A percentile compares a stretch with the other conserved stretches of the same genome.
Conservation (phyloP, 2,113 vertebrate species). For the Tinamus guttatus region DNA sequence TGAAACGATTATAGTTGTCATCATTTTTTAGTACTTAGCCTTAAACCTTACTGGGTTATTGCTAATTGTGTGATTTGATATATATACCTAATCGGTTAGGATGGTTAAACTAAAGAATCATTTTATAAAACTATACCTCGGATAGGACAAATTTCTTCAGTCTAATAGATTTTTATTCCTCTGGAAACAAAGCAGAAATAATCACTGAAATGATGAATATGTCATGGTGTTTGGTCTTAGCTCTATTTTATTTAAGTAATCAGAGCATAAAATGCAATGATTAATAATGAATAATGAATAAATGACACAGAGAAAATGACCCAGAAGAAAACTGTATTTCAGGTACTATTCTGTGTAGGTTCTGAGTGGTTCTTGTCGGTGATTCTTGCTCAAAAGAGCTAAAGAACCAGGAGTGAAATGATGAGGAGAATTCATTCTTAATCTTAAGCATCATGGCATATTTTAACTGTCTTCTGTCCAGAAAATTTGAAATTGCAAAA, state of each 20-base stretch:
- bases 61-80: background rate
- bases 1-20: slow-evolving; percentile 5
- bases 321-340: background rate
- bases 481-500: background rate
- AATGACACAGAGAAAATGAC: background rate
- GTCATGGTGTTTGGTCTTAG: background rate
- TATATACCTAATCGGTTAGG: background rate
- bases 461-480: background rate
- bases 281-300: slow-evolving; percentile 29
- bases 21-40: background rate
- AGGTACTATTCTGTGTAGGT: background rate
- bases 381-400: background rate
- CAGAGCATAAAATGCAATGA: background rate
- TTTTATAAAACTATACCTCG: background rate
- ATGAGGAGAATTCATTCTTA: background rate
- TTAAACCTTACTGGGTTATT: slow-evolving; percentile 8
- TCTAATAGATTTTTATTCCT: background rate
- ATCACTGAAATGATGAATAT: background rate
- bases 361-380: background rate
- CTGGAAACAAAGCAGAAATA: background rate
- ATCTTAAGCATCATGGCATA: background rate
- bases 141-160: background rate
- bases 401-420: background rate
- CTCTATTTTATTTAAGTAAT: background rate
- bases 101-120: background rate